Conservation (phyloP, 2,113 vertebrate species). For the Petromus typicus region DNA sequence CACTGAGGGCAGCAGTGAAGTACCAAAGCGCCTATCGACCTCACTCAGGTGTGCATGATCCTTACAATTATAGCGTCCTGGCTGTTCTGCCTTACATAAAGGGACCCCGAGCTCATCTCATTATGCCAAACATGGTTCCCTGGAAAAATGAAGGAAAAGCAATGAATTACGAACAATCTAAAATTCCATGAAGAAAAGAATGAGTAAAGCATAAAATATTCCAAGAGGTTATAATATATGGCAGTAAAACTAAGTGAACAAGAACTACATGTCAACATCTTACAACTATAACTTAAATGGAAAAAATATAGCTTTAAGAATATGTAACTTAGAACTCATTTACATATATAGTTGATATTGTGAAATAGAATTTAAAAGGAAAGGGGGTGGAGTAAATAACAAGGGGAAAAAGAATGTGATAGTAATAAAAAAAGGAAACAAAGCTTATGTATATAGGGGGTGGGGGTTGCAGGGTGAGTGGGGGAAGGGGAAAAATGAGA, state of each 20-base stretch:
- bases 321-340: conserved; percentile 11
- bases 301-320: background rate
- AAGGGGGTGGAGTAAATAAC: too few relatives aligned
- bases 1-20: background rate
- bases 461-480: too few relatives aligned
- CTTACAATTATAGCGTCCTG: background rate
- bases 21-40: conserved; percentile 45
- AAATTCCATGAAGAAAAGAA: background rate
- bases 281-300: conserved; percentile 37
- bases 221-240: background rate
- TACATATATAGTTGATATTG: too few relatives aligned
- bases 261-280: background rate
- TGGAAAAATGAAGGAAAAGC: conserved; percentile 46
- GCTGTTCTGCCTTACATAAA: background rate
- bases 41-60: conserved; percentile 74
- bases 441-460: too few relatives aligned
- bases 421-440: too few relatives aligned
- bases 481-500: too few relatives aligned
- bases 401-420: too few relatives aligned
- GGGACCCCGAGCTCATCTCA: background rate
- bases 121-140: conserved; percentile 48
- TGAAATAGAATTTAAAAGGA: too few relatives aligned
- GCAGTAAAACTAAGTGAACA: conserved; percentile 23
- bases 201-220: background rate
- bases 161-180: background rate